Evolutionary conservation across 1,140 invertebrate genomes (phyloP).

Genomic region (Brachionus angularis): DNA sequence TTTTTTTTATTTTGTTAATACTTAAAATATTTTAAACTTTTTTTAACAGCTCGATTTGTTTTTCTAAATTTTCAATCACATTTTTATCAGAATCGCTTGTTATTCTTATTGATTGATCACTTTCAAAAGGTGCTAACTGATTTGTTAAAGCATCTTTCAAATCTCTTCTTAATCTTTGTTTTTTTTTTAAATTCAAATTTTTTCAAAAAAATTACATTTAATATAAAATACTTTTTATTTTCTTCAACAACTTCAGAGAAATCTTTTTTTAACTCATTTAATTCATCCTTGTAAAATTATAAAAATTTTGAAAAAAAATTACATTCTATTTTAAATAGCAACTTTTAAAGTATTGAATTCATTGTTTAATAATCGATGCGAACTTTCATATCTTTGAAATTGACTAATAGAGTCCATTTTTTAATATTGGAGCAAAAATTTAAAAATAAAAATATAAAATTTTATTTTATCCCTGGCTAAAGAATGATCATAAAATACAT

Average conservation of each 20-base stretch:
- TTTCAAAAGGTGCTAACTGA: neutral
- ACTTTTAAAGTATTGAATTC: conserved; percentile 19
- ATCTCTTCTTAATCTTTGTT: neutral
- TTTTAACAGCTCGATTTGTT: conserved; percentile 42
- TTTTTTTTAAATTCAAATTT: neutral
- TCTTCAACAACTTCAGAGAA: conserved; percentile 28
- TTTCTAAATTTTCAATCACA: conserved; percentile 13
- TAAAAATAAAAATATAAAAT: no score
- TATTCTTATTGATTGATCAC: neutral
- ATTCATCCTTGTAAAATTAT: neutral
- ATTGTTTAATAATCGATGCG: neutral
- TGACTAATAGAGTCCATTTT: conserved; percentile 11
- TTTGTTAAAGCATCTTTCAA: conserved; percentile 25
- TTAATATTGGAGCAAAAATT: no score
- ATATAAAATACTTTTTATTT: conserved; percentile 33
- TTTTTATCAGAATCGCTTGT: conserved; percentile 33
- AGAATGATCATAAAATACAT: no score
- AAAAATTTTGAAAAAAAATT: neutral
- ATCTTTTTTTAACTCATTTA: conserved; percentile 33
- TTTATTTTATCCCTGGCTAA: no score
- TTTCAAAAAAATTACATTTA: neutral
- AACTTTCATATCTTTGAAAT: conserved; percentile 34
- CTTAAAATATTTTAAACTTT: neutral
- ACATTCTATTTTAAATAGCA: neutral
- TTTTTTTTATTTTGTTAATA: neutral